Conservation (phyloP, 2,888 invertebrate species). For the Listrodromus nycthemerus region DNA sequence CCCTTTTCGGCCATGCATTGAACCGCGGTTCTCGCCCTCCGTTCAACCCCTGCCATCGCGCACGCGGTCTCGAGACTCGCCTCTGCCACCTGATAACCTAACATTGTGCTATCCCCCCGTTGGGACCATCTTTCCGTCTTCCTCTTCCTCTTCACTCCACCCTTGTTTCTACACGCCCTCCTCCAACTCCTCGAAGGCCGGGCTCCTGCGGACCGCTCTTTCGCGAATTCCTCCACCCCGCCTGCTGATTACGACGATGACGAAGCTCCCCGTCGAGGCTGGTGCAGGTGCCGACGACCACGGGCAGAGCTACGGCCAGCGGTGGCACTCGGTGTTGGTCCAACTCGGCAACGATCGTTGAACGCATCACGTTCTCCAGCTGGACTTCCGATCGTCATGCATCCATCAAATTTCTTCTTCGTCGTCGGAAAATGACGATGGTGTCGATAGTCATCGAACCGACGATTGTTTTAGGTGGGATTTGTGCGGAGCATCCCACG, state of each 20-base stretch:
- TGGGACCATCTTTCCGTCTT: slow-evolving; percentile 27
- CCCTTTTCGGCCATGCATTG: slow-evolving; percentile 82
- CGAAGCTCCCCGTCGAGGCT: background rate
- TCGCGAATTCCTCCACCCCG: slow-evolving; percentile 17
- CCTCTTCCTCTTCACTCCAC: slow-evolving; percentile 30
- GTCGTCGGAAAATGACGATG: background rate
- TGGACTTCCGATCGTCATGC: background rate
- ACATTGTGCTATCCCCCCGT: slow-evolving; percentile 33
- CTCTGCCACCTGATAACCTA: slow-evolving; percentile 30
- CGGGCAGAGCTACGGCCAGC: background rate
- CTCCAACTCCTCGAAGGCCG: slow-evolving; percentile 17
- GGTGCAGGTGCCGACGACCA: background rate
- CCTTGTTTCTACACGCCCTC: slow-evolving; percentile 24
- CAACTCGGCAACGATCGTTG: background rate
- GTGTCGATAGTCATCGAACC: background rate
- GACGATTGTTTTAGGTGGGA: slow-evolving; percentile 10
- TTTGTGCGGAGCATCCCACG: slow-evolving; percentile 39
- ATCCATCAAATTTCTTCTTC: background rate
- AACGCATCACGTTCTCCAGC: background rate
- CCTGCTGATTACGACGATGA: background rate
- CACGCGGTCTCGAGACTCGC: slow-evolving; percentile 67
- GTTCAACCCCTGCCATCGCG: slow-evolving; percentile 72
- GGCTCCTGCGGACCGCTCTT: slow-evolving; percentile 13
- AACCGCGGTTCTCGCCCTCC: slow-evolving; percentile 75
- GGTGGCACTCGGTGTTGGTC: background rate